Base-by-base conservation (phyloP, 64 coral and sea anemone species). In the Hydrozoanthus tunicans region DNA sequence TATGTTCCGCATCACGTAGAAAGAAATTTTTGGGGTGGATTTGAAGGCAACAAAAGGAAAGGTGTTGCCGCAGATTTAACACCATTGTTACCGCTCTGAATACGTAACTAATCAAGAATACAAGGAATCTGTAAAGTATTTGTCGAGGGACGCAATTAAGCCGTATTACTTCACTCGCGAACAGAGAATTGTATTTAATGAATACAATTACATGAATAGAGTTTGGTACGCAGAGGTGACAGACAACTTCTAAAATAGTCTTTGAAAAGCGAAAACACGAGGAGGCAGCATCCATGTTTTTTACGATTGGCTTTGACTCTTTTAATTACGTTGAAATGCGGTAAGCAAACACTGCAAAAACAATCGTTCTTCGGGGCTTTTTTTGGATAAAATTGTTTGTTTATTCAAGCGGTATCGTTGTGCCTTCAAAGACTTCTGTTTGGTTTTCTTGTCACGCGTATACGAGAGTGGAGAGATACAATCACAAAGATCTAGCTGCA, bases 261-360 rank as follows among this genome's bases (percentile, higher is more conserved):
- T 60, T 59, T 11, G 69, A 26, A 59, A 59, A 5, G 4, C 24
- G 23, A 71, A 86, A 69, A 58, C 15, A 61, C 55, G 53, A 76
- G 10, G 4, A 67, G 32, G 58, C 58, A 52, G 56, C 54, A 75
- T 10, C 4, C 2, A 53, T 51, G 56, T 51, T 43, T 61, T 25
- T n/a, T 43, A 5, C 15, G 84, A 88, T 88, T 88, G 56, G 68
- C 4, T 70, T 4, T 73, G 69, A 75, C 53, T 88, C 24, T n/a
- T 56, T 88, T 74, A 88, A 88, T 73, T 73, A 88, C 58, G 56
- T 88, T 60, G 84, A 88, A 88, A 88, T 62, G 84, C 24, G 24
- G 84, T 58, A 73, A 74, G 68, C 84, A 75, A 88, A 75, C 24
- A 88, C 84, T 60, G 56, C 32, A 25, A 70, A 73, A 88, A 73